phyloP scores from a whole-genome alignment of 2,888 invertebrate species.

The Drosophila differens region DNA sequence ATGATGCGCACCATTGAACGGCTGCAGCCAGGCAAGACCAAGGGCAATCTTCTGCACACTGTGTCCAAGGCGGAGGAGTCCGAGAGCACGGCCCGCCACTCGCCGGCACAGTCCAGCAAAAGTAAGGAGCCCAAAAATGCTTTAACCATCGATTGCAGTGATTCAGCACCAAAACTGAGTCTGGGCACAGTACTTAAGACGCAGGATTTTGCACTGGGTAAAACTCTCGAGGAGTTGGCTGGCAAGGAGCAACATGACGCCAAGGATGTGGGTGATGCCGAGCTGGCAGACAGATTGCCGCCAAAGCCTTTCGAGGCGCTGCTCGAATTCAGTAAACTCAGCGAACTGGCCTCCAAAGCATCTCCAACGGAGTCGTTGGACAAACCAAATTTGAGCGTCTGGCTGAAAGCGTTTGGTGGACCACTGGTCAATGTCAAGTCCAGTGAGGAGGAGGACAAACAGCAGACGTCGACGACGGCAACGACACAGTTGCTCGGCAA shows the following conservation, averaged over 20 bases:
- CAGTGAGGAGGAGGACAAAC: conserved; percentile 86
- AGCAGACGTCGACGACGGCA: conserved; percentile 59
- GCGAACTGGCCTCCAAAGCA: conserved; percentile 40
- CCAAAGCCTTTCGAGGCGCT: conserved; percentile 64
- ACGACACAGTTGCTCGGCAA: conserved; percentile 25
- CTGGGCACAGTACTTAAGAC: conserved; percentile 93
- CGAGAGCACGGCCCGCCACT: conserved; percentile 70
- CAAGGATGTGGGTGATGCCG: conserved; percentile 15
- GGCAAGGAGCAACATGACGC: conserved; percentile 56
- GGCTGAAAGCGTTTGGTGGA: conserved; percentile 96
- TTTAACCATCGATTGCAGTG: conserved; percentile 87
- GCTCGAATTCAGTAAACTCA: conserved; percentile 65
- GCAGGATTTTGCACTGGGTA: conserved; percentile 88
- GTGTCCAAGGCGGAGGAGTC: conserved; percentile 88
- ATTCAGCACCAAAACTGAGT: conserved; percentile 92
- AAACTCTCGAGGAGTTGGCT: conserved; percentile 86
- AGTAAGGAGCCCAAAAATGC: conserved; percentile 87
- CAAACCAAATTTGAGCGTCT: conserved; percentile 93
- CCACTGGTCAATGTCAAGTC: conserved; percentile 91
- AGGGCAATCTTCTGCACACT: conserved; percentile 93
- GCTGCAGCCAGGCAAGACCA: conserved; percentile 94
- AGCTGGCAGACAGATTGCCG: conserved; percentile 41
- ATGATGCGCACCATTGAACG: conserved; percentile 93
- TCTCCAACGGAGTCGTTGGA: conserved; percentile 53
- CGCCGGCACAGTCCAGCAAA: conserved; percentile 83